Evolutionary conservation across 2,888 invertebrate genomes (phyloP), one percentile per base, ranked within the genome.

Genomic region (Polydrusus pterygomalis): DNA sequence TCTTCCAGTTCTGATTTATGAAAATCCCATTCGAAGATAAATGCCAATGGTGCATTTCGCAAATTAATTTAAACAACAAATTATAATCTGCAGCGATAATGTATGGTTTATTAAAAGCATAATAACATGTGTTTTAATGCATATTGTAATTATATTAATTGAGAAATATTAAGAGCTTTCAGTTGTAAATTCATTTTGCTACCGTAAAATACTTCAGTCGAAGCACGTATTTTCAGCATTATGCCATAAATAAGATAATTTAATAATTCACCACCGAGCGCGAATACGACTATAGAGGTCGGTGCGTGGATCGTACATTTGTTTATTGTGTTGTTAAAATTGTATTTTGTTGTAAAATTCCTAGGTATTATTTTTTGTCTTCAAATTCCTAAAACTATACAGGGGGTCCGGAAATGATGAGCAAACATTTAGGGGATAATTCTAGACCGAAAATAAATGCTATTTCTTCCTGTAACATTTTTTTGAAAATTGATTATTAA

Each of bases 11-110:
- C 64, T 73, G 78, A 77, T 75, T 78, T 78, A 78, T 70, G 72
- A 54, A 75, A 73, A 70, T 77, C 77, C 60, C 65, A 17, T 30
- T 34, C 58, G 70, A 65, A 64, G 70, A 68, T 73, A 77, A 73
- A 69, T 72, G 71, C 72, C 74, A 70, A 45, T 60, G 69, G 64
- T 69, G 63, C 70, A 79, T 82, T 82, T 81, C 80, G 80, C 77
- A 82, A 83, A 84, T 84, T 82, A 84, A 85, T 84, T 84, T 82
- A 80, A 81, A 81, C 83, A 82, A 83, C 83, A 84, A 84, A 85
- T 83, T 83, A 80, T 54, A 67, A 75, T 75, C 81, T 78, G 80
- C 82, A 79, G 80, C 49, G 78, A 80, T 83, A 84, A 85, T 80
- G 79, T 77, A 85, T 83, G 83, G 84, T 78, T 83, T 84, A 84